These are phyloP conservation scores for Heteromyza rotundicornis DNA, from an alignment of 2,888 invertebrate species.

Conservation along the genomic window DNA sequence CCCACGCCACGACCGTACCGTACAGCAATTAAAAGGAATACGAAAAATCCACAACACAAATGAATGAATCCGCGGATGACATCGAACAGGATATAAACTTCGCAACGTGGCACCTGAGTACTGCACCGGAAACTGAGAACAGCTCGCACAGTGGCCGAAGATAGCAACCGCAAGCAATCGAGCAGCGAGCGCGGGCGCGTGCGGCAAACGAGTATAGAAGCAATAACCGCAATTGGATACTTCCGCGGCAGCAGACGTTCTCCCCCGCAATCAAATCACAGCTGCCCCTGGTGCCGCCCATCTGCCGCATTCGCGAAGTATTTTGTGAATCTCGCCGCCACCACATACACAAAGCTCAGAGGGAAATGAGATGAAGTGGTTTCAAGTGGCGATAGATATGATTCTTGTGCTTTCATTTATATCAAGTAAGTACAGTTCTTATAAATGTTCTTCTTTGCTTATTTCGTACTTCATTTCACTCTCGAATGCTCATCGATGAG, in stretches of 20 bases:
- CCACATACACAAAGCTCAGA: constrained; percentile 52
- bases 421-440: constrained; percentile 57
- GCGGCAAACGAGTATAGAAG: constrained; percentile 11
- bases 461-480: background rate
- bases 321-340: constrained; percentile 15
- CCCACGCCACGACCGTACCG: too few relatives aligned
- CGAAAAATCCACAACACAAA: constrained; percentile 27
- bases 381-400: constrained; percentile 64
- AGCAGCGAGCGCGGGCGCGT: background rate
- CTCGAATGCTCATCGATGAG: too few relatives aligned
- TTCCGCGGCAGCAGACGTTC: constrained; percentile 1
- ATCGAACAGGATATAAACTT: background rate
- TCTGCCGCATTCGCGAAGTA: background rate
- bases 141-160: background rate
- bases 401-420: constrained; percentile 64
- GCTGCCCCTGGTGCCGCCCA: background rate
- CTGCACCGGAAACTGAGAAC: background rate
- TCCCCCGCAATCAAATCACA: background rate
- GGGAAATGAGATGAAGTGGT: constrained; percentile 65
- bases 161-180: background rate
- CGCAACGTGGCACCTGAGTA: background rate
- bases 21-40: background rate
- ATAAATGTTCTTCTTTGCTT: background rate
- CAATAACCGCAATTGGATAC: constrained; percentile 18
- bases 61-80: constrained; percentile 35